Percentiles rank a stretch among this genome's conserved stretches.
Evolutionary conservation across 1,140 invertebrate genomes (phyloP).

Genomic region (Scaptomyza montana): DNA sequence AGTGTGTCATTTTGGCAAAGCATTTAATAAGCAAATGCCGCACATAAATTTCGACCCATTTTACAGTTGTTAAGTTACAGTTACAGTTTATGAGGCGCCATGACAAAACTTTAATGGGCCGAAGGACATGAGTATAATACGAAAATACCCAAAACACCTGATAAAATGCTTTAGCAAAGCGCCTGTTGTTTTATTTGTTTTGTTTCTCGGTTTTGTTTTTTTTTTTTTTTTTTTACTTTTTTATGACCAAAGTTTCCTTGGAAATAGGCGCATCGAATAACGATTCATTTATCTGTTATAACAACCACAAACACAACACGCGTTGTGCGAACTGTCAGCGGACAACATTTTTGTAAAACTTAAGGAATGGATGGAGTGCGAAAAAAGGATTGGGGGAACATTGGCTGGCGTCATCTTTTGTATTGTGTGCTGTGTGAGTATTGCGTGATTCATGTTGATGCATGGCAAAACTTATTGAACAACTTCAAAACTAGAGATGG

Average conservation of each 20-base stretch:
- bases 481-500: constrained; percentile 29
- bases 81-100: not conserved
- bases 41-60: constrained; percentile 25
- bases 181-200: constrained; percentile 30
- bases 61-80: constrained; percentile 23
- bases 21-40: constrained; percentile 41
- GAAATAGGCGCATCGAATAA: constrained; percentile 62
- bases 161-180: constrained; percentile 29
- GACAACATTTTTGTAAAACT: constrained; percentile 15
- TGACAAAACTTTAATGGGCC: not conserved
- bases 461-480: constrained; percentile 47
- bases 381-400: not conserved
- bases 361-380: constrained; percentile 4
- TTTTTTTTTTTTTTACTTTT: constrained; percentile 42
- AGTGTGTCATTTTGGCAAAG: constrained; percentile 30
- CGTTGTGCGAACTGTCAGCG: constrained; percentile 45
- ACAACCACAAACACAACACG: constrained; percentile 33
- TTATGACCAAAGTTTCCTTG: constrained; percentile 76
- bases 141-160: constrained; percentile 51
- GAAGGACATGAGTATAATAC: constrained; percentile 9
- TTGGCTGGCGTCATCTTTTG: constrained; percentile 65
- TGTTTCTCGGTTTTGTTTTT: constrained; percentile 31
- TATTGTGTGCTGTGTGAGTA: constrained; percentile 58
- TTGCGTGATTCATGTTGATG: constrained; percentile 75
- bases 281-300: constrained; percentile 57